Conservation (phyloP, 2,797 vertebrate genomes). For the Tenualosa ilisha region DNA sequence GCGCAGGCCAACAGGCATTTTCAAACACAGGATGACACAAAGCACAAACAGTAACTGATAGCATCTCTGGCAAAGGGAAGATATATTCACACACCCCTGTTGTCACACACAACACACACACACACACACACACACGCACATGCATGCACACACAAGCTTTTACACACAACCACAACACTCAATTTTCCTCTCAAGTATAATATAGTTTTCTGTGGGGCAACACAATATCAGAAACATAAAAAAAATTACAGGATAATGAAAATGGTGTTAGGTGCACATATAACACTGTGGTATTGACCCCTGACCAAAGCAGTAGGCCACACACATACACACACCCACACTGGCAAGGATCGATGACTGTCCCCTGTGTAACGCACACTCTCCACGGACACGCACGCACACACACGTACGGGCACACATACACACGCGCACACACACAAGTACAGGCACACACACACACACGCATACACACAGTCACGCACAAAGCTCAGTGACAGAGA, state of each 20-base stretch:
- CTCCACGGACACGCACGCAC: not conserved
- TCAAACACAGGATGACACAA: not conserved
- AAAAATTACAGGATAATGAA: too few species aligned
- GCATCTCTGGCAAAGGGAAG: not conserved
- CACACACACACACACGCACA: conserved; percentile 12
- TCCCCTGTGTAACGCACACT: not conserved
- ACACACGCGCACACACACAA: too few species aligned
- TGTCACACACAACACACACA: conserved; percentile 22
- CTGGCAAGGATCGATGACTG: not conserved
- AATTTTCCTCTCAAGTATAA: not conserved
- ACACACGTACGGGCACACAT: not conserved
- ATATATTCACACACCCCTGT: not conserved
- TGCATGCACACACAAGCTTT: conserved; percentile 11
- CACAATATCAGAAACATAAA: not conserved
- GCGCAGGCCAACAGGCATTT: not conserved
- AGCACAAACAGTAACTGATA: not conserved
- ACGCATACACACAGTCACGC: not conserved
- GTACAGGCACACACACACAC: not conserved
- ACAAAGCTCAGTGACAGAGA: not conserved
- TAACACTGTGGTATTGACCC: not conserved
- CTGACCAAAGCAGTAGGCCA: not conserved
- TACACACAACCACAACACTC: not conserved
- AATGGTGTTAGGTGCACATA: not conserved
- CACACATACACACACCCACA: not conserved
- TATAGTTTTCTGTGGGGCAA: not conserved